These are phyloP conservation scores for Pseudococcus jackbeardsleyi DNA, from an alignment of 2,888 invertebrate species.

Conservation along the genomic window DNA sequence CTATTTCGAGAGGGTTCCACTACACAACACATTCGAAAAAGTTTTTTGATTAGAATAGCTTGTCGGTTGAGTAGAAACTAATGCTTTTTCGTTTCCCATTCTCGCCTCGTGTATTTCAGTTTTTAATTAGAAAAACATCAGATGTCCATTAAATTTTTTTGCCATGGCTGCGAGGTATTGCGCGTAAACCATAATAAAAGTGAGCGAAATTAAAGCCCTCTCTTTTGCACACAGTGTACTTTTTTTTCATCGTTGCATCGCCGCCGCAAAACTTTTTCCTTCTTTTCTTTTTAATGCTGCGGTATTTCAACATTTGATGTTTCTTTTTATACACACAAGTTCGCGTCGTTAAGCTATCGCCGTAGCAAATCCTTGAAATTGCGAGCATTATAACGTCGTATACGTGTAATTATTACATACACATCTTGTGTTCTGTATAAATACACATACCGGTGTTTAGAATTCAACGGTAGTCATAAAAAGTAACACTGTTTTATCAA, in stretches of 20 bases:
- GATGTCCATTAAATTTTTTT: slow-evolving; percentile 58
- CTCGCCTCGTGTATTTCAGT: not conserved
- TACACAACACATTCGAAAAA: not conserved
- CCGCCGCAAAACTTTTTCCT: not conserved
- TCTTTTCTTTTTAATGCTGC: not conserved
- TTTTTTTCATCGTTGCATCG: not conserved
- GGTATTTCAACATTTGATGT: not conserved
- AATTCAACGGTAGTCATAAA: not conserved
- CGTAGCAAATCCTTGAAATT: slow-evolving; percentile 24
- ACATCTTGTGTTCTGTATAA: not conserved
- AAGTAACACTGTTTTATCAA: not conserved
- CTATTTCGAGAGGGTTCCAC: not conserved
- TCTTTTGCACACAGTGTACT: not conserved
- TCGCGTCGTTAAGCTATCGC: not conserved
- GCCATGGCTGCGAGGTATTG: slow-evolving; percentile 27
- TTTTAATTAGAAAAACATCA: slow-evolving; percentile 59
- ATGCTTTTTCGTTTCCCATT: slow-evolving; percentile 15
- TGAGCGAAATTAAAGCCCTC: slow-evolving; percentile 29
- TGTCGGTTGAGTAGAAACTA: slow-evolving; percentile 24
- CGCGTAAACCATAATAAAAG: not conserved
- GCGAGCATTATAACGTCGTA: not conserved
- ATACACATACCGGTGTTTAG: not conserved
- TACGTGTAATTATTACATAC: not conserved
- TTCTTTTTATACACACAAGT: not conserved
- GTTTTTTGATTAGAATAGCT: slow-evolving; percentile 32